Conservation (phyloP, 2,888 invertebrate genomes). For the Agyllia agylla region DNA sequence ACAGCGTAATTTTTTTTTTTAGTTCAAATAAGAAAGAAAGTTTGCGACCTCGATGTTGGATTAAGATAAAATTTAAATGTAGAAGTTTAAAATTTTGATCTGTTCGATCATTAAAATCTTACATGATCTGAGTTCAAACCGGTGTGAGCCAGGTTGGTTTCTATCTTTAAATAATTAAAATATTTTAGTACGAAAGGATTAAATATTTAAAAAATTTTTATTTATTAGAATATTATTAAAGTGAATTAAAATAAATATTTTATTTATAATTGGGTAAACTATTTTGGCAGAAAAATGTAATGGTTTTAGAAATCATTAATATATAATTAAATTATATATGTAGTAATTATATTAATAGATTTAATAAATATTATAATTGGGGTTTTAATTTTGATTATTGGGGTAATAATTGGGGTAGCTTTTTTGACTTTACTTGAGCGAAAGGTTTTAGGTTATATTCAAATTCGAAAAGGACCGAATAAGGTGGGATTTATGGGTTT, state of each 20-base stretch:
- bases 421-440: conserved; percentile 96
- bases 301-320: conserved; percentile 94
- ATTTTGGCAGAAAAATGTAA: conserved; percentile 94
- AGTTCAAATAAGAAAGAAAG: conserved; percentile 95
- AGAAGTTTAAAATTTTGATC: conserved; percentile 94
- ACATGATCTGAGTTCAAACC: conserved; percentile 98
- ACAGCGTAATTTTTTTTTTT: conserved; percentile 96
- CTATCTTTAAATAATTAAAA: conserved; percentile 93
- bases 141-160: conserved; percentile 98
- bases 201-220: conserved; percentile 90
- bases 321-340: conserved; percentile 89
- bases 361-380: conserved; percentile 86
- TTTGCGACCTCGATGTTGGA: conserved; percentile 98
- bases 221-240: conserved; percentile 82
- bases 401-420: conserved; percentile 93
- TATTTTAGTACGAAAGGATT: conserved; percentile 97
- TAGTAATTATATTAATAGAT: conserved; percentile 86
- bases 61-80: conserved; percentile 94
- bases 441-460: conserved; percentile 94
- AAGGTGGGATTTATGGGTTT: conserved; percentile 83
- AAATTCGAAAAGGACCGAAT: conserved; percentile 91
- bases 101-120: conserved; percentile 97
- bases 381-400: conserved; percentile 89
- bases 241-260: not conserved
- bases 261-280: conserved; percentile 80